phyloP scores from a whole-genome alignment of 1,140 invertebrate species.

The Orchesella cincta region DNA sequence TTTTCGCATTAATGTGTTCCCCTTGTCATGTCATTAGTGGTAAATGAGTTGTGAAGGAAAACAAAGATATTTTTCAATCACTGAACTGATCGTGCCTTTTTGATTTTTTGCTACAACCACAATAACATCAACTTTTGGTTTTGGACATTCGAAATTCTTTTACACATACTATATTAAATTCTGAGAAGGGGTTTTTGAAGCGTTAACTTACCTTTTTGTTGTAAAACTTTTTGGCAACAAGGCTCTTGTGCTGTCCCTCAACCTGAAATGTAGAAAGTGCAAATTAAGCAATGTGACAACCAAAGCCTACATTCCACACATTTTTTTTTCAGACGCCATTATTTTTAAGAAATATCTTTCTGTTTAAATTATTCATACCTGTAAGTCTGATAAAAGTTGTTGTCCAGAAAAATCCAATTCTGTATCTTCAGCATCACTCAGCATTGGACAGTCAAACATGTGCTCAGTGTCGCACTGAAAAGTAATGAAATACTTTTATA shows the following conservation, averaged over 20 bases:
- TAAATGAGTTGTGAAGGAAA: no score
- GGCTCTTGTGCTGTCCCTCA: slow-evolving; percentile 65
- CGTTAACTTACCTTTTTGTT: slow-evolving; percentile 60
- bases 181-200: no score
- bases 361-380: slow-evolving; percentile 31
- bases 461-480: slow-evolving; percentile 87
- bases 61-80: no score
- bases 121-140: no score
- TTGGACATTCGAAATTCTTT: no score
- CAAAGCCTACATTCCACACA: slow-evolving; percentile 52
- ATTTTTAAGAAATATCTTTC: no score
- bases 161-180: no score
- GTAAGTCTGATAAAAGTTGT: slow-evolving; percentile 51
- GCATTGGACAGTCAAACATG: slow-evolving; percentile 87
- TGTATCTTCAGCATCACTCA: slow-evolving; percentile 38
- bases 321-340: slow-evolving; percentile 46
- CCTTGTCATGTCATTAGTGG: neutral
- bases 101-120: no score
- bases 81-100: no score
- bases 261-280: slow-evolving; percentile 49
- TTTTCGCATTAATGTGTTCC: neutral
- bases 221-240: slow-evolving; percentile 79
- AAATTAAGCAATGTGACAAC: slow-evolving; percentile 36
- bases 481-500: neutral
- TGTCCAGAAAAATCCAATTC: slow-evolving; percentile 41